A percentile compares a stretch with the other conserved stretches of the same genome.
Evolutionary conservation across 2,888 invertebrate genomes (phyloP).

Genomic region (Linnaemya vulpina): DNA sequence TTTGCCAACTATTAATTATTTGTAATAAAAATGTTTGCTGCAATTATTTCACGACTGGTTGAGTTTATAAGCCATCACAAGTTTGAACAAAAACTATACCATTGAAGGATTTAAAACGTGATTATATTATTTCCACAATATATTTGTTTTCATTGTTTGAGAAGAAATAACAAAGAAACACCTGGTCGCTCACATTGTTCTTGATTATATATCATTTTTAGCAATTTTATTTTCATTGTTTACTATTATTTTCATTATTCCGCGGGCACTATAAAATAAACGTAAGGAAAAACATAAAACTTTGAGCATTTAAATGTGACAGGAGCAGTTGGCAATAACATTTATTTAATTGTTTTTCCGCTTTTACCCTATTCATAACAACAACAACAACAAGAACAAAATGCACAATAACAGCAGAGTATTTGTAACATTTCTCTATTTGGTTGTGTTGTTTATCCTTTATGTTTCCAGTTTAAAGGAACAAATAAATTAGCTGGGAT

Average conservation of each 20-base stretch:
- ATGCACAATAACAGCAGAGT: conserved; percentile 39
- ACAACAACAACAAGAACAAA: no score
- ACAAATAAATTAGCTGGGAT: no score
- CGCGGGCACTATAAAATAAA: not conserved
- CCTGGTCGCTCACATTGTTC: conserved; percentile 2
- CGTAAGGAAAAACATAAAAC: not conserved
- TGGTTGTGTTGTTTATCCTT: not conserved
- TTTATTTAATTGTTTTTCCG: conserved; percentile 67
- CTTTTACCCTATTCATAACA: conserved; percentile 51
- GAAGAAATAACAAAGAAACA: not conserved
- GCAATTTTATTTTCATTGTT: not conserved
- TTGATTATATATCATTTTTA: conserved; percentile 8
- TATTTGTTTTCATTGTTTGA: not conserved
- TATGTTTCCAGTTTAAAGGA: not conserved
- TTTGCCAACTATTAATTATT: no score
- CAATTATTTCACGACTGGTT: not conserved
- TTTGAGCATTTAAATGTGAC: conserved; percentile 39
- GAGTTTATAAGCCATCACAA: not conserved
- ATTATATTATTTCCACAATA: not conserved
- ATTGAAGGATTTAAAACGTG: not conserved
- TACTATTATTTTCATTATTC: not conserved
- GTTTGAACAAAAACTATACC: not conserved
- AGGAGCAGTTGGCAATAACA: conserved; percentile 61
- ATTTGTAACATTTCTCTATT: not conserved
- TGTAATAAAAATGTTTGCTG: no score